Base-by-base conservation (phyloP, 1,140 invertebrate genomes). In the Aphis craccivora region DNA sequence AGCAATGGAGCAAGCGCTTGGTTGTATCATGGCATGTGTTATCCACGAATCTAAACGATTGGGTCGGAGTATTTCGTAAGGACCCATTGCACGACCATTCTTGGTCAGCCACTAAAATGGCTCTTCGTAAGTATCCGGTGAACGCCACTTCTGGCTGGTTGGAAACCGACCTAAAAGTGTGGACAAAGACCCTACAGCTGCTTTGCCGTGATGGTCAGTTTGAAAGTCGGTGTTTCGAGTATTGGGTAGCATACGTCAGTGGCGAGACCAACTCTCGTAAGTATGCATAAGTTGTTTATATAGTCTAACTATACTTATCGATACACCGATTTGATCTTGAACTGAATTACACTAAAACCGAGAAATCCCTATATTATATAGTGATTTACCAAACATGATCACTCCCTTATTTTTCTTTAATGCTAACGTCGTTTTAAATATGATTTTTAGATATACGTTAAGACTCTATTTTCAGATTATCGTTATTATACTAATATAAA, bases 91-190 rank as follows among this genome's bases (percentile, higher is more conserved):
- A 81, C 3, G 1, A 18, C 76, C n/a, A 2, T 37, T 18, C 18
- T 81, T 0, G 6, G 0, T 0, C 4, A 0, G 5, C 76, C 20
- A 4, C 76, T 11, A 14, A 67, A 4, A 67, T 67, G n/a, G 35
- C 76, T 1, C 35, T 81, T 4, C 76, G 76, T 37, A 81, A n/a
- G 18, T 81, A 35, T 37, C 18, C 35, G 18, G 76, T 35, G 35
- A 37, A 81, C n/a, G 7, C 18, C n/a, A 81, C 18, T 22, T 37
- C 35, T 7, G 67, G 67, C n/a, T 76, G 11, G 30, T 30, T 76
- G n/a, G n/a, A 81, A 20, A 81, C n/a, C 6, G 67, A 81, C 18
- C n/a, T 81, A 0, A 81, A 5, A n/a, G 18, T 81, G 11, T 0
- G 18, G n/a, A 35, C n/a, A 4, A 81, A 35, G n/a, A 81, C n/a